Base-by-base conservation (phyloP, 2,113 vertebrate genomes). In the Tautogolabrus adspersus region DNA sequence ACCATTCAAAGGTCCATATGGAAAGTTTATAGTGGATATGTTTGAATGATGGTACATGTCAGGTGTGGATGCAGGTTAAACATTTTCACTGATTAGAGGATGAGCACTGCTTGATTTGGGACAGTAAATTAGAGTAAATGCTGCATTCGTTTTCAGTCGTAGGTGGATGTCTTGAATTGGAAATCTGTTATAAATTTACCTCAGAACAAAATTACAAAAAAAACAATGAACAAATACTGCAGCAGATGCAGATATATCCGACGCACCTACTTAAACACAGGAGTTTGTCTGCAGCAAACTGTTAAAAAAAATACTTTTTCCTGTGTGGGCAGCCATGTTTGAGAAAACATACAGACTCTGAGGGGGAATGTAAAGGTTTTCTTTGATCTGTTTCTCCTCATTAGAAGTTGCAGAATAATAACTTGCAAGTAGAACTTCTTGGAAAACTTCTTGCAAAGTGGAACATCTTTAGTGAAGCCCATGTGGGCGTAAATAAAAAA, bases 251-350 rank as follows among this genome's bases (percentile, higher is more conserved):
- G 11, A n/a, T 1, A 13, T 16, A 5, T 1, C 0, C 1, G 9
- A 10, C 2, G 52, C 10, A 6, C 16, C 15, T 19, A 34, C 15
- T 49, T 3, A 19, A 18, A 18, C 40, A 42, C 40, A 42, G 40
- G 11, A 10, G 10, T 10, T 42, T 49, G 7, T 49, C 15, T 5
- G 47, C 47, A 16, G 15, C 47, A 19, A 49, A 49, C 47, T 49
- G 47, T 49, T 8, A 52, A 58, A 58, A 15, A 2, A 7, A 16
- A 10, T 0, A 2, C 2, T 16, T 15, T 19, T 2, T 5, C 44
- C 22, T 26, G 49, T 3, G 70, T 67, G 64, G 70, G 77, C 47
- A 18, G 61, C n/a, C 40, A 51, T 13, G 37, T 52, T 59, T 44
- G n/a, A 19, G 8, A 40, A 60, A 49, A 49, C 42, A 37, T 0